phyloP scores from a whole-genome alignment of 2,797 vertebrate genomes.

The Sparus aurata region DNA sequence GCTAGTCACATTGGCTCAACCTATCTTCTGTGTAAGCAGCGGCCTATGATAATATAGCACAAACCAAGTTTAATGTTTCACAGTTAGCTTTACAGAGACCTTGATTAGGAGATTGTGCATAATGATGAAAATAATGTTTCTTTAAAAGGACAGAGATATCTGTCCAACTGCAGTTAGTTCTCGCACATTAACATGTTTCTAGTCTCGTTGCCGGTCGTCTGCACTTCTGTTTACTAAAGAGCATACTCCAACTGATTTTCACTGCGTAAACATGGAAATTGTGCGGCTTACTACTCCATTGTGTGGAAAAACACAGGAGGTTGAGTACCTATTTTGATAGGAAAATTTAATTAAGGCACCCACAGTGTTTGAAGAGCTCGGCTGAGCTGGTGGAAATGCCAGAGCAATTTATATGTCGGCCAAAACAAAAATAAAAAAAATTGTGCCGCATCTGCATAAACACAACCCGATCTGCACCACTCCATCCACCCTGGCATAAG shows the following conservation, averaged over 20 bases:
- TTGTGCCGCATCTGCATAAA: slow-evolving; percentile 21
- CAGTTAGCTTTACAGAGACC: not conserved
- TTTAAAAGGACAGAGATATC: not conserved
- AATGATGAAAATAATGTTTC: not conserved
- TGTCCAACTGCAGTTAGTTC: not conserved
- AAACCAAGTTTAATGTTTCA: not conserved
- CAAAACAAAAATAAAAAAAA: slow-evolving; percentile 12
- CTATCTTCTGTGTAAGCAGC: slow-evolving; percentile 2
- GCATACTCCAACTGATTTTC: slow-evolving; percentile 1
- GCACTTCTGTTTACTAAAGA: slow-evolving; percentile 5
- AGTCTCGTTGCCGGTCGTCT: not conserved
- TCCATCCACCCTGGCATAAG: slow-evolving; percentile 15
- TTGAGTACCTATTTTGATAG: slow-evolving; percentile 22
- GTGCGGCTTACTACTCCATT: not conserved
- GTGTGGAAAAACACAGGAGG: slow-evolving; percentile 8
- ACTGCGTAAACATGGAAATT: not conserved
- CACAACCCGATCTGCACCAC: slow-evolving; percentile 12
- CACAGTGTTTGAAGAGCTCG: slow-evolving; percentile 33
- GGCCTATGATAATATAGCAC: not conserved
- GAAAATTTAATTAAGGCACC: slow-evolving; percentile 24
- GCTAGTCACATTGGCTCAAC: slow-evolving; percentile 15
- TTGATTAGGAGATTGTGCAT: not conserved
- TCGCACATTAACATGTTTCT: not conserved
- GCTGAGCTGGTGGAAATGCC: slow-evolving; percentile 27
- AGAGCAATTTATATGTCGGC: not conserved